Percentiles rank a stretch among this genome's conserved stretches.
Evolutionary conservation across 2,888 invertebrate species (phyloP).

Genomic region (Beris chalybata): DNA sequence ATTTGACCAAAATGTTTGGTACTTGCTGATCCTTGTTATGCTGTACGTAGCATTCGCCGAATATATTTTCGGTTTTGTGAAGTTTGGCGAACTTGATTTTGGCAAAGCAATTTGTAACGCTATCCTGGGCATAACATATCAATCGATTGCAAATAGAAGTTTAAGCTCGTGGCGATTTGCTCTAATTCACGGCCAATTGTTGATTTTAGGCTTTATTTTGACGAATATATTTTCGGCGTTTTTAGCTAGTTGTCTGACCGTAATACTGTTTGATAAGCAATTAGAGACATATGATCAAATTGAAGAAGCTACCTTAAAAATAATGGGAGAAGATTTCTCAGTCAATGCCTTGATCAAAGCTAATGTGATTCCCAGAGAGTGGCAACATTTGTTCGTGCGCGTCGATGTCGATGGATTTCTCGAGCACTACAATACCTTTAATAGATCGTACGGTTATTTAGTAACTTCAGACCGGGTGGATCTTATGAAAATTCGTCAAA

Average conservation of each 20-base stretch:
- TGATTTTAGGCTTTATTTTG: constrained; percentile 20
- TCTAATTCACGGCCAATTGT: constrained; percentile 18
- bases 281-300: constrained; percentile 18
- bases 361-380: not conserved
- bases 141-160: not conserved
- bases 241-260: constrained; percentile 20
- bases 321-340: not conserved
- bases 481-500: constrained; percentile 10
- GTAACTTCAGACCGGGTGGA: constrained; percentile 6
- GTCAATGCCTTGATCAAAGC: not conserved
- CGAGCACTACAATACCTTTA: not conserved
- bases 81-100: not conserved
- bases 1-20: constrained; percentile 1
- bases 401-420: not conserved
- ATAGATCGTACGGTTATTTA: constrained; percentile 11
- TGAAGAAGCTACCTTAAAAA: constrained; percentile 7
- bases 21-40: not conserved
- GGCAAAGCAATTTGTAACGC: constrained; percentile 6
- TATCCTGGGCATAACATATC: constrained; percentile 18
- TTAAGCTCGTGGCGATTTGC: not conserved
- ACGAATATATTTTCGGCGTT: constrained; percentile 11
- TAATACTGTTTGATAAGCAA: not conserved
- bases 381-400: not conserved
- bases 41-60: not conserved
- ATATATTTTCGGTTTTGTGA: not conserved